Evolutionary conservation across 2,888 invertebrate species (phyloP), one percentile per base, ranked within the genome.

Genomic region (Temnothorax unifasciatus): DNA sequence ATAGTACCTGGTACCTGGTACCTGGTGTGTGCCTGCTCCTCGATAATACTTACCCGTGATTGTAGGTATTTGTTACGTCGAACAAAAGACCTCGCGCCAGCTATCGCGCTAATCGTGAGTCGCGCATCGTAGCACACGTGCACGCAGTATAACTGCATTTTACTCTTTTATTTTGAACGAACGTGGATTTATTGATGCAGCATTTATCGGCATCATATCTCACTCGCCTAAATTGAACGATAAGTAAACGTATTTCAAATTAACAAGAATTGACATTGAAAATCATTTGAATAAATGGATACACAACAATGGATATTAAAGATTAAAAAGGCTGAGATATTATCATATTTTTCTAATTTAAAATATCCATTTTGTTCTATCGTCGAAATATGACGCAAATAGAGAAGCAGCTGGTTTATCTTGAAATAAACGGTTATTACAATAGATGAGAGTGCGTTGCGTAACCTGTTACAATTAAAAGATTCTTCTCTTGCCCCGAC

Each of bases 61-160:
- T 64, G 44, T 66, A 29, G 15, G 29, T 44, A 47, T 66, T 76
- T 41, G 64, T 77, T 77, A 68, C 44, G 3, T 68, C 29, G 54
- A 77, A 77, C 66, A 77, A 77, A 77, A 68, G 77, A 77, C 54
- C 54, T 68, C 68, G 77, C 66, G 44, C 25, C 52, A n/a, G 13
- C 76, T 66, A 54, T 77, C 66, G 66, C 66, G 41, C 44, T 66
- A 68, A 77, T 77, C 54, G 44, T 29, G 44, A 57, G 68, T 68
- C 54, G 68, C 68, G 44, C 77, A 77, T 77, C 68, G 54, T 29
- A n/a, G 77, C 63, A 41, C 29, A 47, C 44, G 59, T 8, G 63
- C 38, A 50, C 21, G 18, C 18, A 44, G 29, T 13, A 15, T 71
- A 44, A 47, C 41, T 68, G 34, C 68, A 34, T 15, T 57, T 44